Conservation (phyloP, 1,140 invertebrate genomes). For the Uloborus diversus region DNA sequence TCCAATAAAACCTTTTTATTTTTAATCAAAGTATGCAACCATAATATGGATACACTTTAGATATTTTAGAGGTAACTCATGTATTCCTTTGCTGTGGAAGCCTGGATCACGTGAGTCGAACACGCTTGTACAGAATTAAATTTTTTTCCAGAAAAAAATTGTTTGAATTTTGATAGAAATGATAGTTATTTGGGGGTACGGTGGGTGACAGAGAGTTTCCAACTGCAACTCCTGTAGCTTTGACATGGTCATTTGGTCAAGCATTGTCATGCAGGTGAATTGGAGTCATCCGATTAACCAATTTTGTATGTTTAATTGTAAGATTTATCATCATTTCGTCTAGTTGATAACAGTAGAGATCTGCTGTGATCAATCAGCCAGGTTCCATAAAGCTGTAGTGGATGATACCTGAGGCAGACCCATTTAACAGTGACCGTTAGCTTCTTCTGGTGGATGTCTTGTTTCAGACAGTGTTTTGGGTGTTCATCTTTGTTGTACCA, state of each 20-base stretch:
- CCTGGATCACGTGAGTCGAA: neutral
- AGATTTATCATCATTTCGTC: neutral
- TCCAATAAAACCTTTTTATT: too few relatives aligned
- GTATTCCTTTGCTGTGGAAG: neutral
- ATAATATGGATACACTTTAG: neutral
- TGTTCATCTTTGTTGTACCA: too few relatives aligned
- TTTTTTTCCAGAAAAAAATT: neutral
- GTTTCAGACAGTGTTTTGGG: too few relatives aligned
- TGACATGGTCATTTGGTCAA: neutral
- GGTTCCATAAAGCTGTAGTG: neutral
- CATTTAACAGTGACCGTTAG: too few relatives aligned
- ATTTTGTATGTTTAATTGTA: neutral
- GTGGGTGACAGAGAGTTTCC: neutral
- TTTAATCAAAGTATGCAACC: neutral
- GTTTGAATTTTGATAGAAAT: neutral
- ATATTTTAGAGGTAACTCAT: neutral
- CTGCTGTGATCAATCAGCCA: neutral
- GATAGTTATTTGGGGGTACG: neutral
- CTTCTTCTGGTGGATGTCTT: too few relatives aligned
- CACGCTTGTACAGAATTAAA: neutral
- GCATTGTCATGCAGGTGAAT: neutral
- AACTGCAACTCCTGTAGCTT: neutral
- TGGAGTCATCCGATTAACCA: neutral
- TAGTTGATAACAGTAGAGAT: neutral
- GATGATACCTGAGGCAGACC: too few relatives aligned